Evolutionary conservation across 1,140 invertebrate species (phyloP).

Genomic region (Daktulosphaira vitifoliae): DNA sequence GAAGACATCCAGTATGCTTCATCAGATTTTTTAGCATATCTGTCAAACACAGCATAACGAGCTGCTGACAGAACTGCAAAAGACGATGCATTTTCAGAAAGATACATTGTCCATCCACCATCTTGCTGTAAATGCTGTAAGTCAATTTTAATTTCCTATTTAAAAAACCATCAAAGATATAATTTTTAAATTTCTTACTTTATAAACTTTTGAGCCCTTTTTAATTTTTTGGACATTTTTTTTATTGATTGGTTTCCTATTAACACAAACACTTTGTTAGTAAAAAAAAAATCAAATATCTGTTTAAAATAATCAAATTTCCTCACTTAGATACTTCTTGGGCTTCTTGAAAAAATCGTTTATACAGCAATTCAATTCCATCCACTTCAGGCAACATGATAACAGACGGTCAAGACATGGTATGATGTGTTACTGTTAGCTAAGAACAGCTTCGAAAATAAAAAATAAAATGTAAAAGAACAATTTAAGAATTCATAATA

Average conservation of each 20-base stretch:
- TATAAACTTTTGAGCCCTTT: constrained; percentile 10
- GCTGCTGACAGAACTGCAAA: constrained; percentile 19
- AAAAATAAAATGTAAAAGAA: too few relatives aligned
- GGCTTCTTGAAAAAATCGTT: constrained; percentile 27
- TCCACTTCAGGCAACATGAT: constrained; percentile 27
- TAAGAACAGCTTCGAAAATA: background rate
- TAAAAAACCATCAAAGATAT: background rate
- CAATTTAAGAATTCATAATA: background rate
- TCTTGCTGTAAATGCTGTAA: constrained; percentile 1
- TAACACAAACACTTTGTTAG: background rate
- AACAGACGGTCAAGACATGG: background rate
- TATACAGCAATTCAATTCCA: constrained; percentile 17
- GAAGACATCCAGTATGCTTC: constrained; percentile 21
- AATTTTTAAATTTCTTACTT: too few relatives aligned
- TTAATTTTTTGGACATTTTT: constrained; percentile 4
- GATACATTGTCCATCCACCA: constrained; percentile 21
- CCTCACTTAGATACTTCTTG: constrained; percentile 22
- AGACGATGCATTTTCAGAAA: constrained; percentile 18
- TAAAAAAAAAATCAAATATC: background rate
- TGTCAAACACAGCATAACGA: constrained; percentile 21
- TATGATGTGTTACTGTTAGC: background rate
- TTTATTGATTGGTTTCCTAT: background rate
- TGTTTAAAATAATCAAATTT: background rate
- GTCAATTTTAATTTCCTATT: background rate
- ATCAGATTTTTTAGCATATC: constrained; percentile 12